Evolutionary conservation across 2,113 vertebrate species (phyloP).

Genomic region (Aleadryas rufinucha): DNA sequence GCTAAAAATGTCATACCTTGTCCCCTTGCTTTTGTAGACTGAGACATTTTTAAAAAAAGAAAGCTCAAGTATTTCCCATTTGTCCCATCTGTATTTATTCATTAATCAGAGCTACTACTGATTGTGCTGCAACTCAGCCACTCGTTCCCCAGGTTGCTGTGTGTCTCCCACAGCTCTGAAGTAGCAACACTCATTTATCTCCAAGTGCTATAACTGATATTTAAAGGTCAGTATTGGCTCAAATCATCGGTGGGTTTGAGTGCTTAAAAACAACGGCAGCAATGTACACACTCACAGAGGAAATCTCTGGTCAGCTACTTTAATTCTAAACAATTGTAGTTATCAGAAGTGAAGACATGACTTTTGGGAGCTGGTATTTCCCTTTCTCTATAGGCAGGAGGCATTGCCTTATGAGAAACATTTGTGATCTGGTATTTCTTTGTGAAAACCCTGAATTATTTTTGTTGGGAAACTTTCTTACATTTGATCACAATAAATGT

Average conservation of each 20-base stretch:
- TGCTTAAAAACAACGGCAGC: neutral
- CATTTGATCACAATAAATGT: neutral
- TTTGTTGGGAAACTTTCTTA: neutral
- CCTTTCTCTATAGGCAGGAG: neutral
- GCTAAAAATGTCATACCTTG: neutral
- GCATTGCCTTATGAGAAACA: neutral
- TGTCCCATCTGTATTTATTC: neutral
- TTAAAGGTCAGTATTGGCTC: slow-evolving; percentile 62
- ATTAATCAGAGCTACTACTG: neutral
- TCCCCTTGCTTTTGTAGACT: neutral
- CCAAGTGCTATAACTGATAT: slow-evolving; percentile 39
- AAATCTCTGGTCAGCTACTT: slow-evolving; percentile 18
- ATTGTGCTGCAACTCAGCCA: neutral
- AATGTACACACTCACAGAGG: neutral
- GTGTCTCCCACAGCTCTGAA: neutral
- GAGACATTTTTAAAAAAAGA: neutral
- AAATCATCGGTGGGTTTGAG: slow-evolving; percentile 5
- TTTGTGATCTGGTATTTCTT: neutral
- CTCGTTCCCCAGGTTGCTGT: neutral
- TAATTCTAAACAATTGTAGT: neutral
- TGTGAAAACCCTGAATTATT: neutral
- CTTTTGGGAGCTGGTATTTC: slow-evolving; percentile 47
- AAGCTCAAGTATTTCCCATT: neutral
- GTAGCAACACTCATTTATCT: slow-evolving; percentile 35
- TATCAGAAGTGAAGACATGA: neutral